Base-by-base conservation (phyloP, 2,113 vertebrate species). In the Paraplagusia blochii region DNA sequence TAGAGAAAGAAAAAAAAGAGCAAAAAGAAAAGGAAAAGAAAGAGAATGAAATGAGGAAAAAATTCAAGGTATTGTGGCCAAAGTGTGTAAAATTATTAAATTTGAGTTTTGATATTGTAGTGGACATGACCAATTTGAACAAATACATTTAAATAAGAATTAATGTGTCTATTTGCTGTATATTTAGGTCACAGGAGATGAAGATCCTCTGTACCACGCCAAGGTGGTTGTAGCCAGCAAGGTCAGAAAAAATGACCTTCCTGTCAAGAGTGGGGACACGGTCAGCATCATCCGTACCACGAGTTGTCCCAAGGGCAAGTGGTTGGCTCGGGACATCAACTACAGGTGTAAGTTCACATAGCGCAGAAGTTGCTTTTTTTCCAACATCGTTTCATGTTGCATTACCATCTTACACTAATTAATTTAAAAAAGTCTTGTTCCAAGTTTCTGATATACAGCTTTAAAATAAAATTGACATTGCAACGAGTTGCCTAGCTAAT, bases 291-390 rank as follows among this genome's bases (percentile, higher is more conserved):
- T 87, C 69, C 90, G 85, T 11, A 87, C 68, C 53, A 84, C 80
- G 53, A 80, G 66, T 14, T 85, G 71, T 60, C 89, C 89, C 7
- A 72, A 85, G 53, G 92, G 85, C 39, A 79, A 66, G 58, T 87
- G 89, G 84, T 76, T 91, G 66, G 87, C 89, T 22, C 85, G 87
- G 49, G 87, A 79, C 13, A 1, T 60, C 52, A 58, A 62, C 48
- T 74, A 86, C 63, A 86, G 84, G 40, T 85, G 95, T 97, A 85
- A 93, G 94, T 89, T 68, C 0, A 22, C 1, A n/a, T n/a, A n/a
- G n/a, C n/a, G n/a, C n/a, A n/a, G n/a, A n/a, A n/a, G n/a, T n/a
- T n/a, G n/a, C n/a, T n/a, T n/a, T n/a, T n/a, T n/a, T n/a, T n/a
- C n/a, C n/a, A n/a, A n/a, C n/a, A n/a, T n/a, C n/a, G n/a, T n/a